These are phyloP conservation scores for Trichogramma pretiosum DNA, from an alignment of 1,140 invertebrate genomes.

Conservation along the genomic window DNA sequence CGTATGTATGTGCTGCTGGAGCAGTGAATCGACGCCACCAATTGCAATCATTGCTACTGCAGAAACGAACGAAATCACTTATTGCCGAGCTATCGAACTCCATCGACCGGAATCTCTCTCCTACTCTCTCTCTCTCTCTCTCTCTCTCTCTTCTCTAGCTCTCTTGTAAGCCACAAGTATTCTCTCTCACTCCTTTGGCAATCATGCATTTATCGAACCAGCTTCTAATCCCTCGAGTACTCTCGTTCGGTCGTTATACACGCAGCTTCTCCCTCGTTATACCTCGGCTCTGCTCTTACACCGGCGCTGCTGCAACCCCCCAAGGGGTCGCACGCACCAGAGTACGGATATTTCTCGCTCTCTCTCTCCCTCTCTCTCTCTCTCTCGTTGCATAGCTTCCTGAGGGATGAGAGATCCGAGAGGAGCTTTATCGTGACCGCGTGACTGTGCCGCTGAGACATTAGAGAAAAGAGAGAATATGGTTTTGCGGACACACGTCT, in stretches of 20 bases:
- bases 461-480: too few species aligned
- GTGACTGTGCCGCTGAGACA: neutral
- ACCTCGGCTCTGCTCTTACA: too few species aligned
- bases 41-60: neutral
- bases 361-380: neutral
- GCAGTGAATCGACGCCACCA: neutral
- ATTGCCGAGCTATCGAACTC: slow-evolving; percentile 24
- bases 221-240: slow-evolving; percentile 37
- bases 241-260: slow-evolving; percentile 22
- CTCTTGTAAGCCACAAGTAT: slow-evolving; percentile 23
- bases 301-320: too few species aligned
- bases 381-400: neutral
- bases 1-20: neutral
- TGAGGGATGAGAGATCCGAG: neutral
- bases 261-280: slow-evolving; percentile 1
- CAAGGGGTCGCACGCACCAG: too few species aligned
- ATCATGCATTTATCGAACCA: slow-evolving; percentile 38
- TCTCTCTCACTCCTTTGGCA: slow-evolving; percentile 28
- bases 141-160: slow-evolving; percentile 25
- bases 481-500: too few species aligned
- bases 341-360: too few species aligned
- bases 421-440: neutral
- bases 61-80: neutral
- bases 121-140: too few species aligned
- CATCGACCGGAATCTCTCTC: slow-evolving; percentile 34